Evolutionary conservation across 2,888 invertebrate species (phyloP).

Genomic region (Panorpa germanica): DNA sequence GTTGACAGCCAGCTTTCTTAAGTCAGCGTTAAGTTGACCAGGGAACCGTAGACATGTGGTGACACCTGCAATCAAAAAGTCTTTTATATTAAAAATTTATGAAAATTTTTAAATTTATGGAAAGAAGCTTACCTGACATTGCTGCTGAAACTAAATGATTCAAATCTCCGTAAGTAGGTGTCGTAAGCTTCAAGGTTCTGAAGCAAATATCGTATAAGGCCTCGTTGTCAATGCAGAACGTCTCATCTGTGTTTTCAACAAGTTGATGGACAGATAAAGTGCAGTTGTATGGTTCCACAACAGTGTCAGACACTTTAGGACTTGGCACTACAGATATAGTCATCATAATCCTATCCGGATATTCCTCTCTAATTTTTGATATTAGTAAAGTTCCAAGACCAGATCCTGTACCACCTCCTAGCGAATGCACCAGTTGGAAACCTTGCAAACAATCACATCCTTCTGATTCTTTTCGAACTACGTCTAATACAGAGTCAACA

Average conservation of each 20-base stretch:
- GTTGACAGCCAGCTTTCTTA: conserved; percentile 83
- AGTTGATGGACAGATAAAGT: conserved; percentile 71
- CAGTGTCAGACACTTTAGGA: conserved; percentile 74
- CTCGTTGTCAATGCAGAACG: conserved; percentile 80
- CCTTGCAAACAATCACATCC: conserved; percentile 58
- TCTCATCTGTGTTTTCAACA: conserved; percentile 76
- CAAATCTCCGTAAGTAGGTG: conserved; percentile 80
- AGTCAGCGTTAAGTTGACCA: conserved; percentile 84
- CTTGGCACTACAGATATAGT: conserved; percentile 69
- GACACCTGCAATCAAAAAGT: conserved; percentile 69
- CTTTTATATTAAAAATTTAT: too few relatives aligned
- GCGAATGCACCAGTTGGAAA: conserved; percentile 60
- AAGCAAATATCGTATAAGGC: conserved; percentile 82
- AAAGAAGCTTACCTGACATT: conserved; percentile 12
- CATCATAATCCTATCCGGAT: conserved; percentile 68
- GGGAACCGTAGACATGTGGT: conserved; percentile 84
- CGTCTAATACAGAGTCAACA: conserved; percentile 50
- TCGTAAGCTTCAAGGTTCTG: conserved; percentile 59
- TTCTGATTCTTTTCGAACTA: conserved; percentile 50
- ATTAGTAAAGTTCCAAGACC: conserved; percentile 66
- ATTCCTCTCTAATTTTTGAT: conserved; percentile 66
- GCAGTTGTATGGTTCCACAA: conserved; percentile 78
- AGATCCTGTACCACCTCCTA: conserved; percentile 66
- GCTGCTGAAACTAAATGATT: conserved; percentile 69
- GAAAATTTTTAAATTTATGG: too few relatives aligned